Base-by-base conservation (phyloP, 2,888 invertebrate species). In the Thalpophila matura region DNA sequence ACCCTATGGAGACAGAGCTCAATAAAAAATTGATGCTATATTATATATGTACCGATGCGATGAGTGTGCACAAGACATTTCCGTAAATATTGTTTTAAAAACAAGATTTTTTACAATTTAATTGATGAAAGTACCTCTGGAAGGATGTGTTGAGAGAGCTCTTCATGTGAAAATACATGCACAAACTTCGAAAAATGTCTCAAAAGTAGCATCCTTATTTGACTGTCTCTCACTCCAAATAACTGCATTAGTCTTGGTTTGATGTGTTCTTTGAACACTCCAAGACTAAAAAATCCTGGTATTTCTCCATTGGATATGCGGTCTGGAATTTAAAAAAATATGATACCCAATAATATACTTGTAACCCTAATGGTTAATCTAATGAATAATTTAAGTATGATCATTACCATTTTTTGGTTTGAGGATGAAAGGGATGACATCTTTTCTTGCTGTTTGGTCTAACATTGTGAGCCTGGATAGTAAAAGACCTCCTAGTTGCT, bases 391-490 rank as follows among this genome's bases (percentile, higher is more conserved):
- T n/a, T n/a, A n/a, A n/a, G 14, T 33, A 16, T 6, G 3, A 31
- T 29, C 5, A 45, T 69, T 94, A 97, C 97, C 97, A 90, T 95
- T 95, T 91, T 95, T 96, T 10, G 97, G 97, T 75, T 95, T 96
- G 22, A 98, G 94, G 61, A 98, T 93, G 83, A 94, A 95, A 38
- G 98, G 98, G 72, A 98, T 92, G 20, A 97, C 95, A 89, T 96
- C 95, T 69, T 95, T 95, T 86, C 97, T 97, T 20, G 99, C 98
- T 37, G 97, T 97, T 79, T 96, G 94, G 89, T 99, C 98, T 50
- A 99, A 92, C 68, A 99, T 95, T 33, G 99, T 98, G 93, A 98
- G 96, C 80, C 99, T 96, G 0, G 98, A 98, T 10, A 99, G 93
- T 51, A 99, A 89, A 47, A 97, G 95, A 50, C 97, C 96, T 54